A percentile compares a stretch with the other conserved stretches of the same genome.
Conservation (phyloP, 2,113 vertebrate genomes). For the Setophaga coronata region DNA sequence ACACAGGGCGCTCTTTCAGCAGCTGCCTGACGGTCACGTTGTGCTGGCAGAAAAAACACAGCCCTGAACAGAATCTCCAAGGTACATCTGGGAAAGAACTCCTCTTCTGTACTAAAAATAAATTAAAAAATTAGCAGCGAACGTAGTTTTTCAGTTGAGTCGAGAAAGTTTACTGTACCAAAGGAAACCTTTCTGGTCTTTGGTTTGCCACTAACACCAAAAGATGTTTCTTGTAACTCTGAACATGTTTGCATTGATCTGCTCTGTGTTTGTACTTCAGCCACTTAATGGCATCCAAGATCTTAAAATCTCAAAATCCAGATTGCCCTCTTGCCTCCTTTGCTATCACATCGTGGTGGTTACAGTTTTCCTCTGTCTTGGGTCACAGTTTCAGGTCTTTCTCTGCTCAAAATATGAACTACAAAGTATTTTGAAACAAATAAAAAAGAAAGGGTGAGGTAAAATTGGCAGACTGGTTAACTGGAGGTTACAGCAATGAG, state of each 20-base stretch:
- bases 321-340: not conserved
- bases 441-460: not conserved
- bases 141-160: not conserved
- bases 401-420: not conserved
- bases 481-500: not conserved
- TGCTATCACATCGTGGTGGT: not conserved
- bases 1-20: not conserved
- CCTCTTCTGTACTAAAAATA: not conserved
- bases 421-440: not conserved
- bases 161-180: fast-evolving
- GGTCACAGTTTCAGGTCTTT: not conserved
- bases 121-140: not conserved
- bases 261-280: not conserved
- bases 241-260: not conserved
- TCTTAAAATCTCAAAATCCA: not conserved
- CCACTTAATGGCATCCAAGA: not conserved
- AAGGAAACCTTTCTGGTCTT: not conserved
- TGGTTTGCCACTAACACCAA: not conserved
- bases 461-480: not conserved
- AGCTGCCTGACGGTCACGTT: not conserved
- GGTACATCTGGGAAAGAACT: not conserved
- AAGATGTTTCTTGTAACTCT: not conserved
- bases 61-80: not conserved
- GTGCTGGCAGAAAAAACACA: not conserved
- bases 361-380: not conserved